phyloP scores from a whole-genome alignment of 2,888 invertebrate genomes.

The Eilema depressum region DNA sequence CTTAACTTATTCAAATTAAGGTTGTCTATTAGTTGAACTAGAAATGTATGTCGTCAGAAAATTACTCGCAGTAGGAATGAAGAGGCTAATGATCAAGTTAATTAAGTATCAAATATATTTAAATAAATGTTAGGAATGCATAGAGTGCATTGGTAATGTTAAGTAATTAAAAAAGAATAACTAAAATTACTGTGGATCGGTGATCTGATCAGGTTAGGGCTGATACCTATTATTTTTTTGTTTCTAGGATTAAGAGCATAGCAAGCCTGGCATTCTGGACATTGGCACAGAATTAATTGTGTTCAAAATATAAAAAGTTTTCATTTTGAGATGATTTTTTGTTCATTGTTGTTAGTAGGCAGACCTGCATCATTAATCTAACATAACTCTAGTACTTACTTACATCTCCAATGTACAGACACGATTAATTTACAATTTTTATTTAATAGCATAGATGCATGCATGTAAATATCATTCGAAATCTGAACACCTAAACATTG shows the following conservation, averaged over 20 bases:
- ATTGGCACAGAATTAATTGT: too few species aligned
- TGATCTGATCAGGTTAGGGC: background rate
- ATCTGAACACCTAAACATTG: too few species aligned
- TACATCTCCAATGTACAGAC: too few species aligned
- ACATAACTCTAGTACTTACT: too few species aligned
- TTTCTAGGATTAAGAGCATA: background rate
- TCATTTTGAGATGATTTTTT: too few species aligned
- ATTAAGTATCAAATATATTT: slow-evolving; percentile 22
- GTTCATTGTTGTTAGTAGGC: too few species aligned
- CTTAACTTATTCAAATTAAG: slow-evolving; percentile 21
- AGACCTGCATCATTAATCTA: too few species aligned
- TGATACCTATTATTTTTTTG: background rate
- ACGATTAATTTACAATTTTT: too few species aligned
- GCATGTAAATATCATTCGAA: too few species aligned
- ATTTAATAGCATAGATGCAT: too few species aligned
- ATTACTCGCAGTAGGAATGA: slow-evolving; percentile 26
- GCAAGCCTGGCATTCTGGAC: too few species aligned
- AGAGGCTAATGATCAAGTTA: slow-evolving; percentile 29
- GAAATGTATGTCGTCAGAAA: slow-evolving; percentile 14
- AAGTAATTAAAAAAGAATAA: background rate
- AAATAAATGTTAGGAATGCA: background rate
- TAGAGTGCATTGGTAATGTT: background rate
- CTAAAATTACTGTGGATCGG: background rate
- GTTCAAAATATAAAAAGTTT: too few species aligned
- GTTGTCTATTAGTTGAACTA: slow-evolving; percentile 11